Percentiles rank a stretch among this genome's conserved stretches.
phyloP scores from a whole-genome alignment of 2,888 invertebrate genomes.

The Arctia plantaginis region DNA sequence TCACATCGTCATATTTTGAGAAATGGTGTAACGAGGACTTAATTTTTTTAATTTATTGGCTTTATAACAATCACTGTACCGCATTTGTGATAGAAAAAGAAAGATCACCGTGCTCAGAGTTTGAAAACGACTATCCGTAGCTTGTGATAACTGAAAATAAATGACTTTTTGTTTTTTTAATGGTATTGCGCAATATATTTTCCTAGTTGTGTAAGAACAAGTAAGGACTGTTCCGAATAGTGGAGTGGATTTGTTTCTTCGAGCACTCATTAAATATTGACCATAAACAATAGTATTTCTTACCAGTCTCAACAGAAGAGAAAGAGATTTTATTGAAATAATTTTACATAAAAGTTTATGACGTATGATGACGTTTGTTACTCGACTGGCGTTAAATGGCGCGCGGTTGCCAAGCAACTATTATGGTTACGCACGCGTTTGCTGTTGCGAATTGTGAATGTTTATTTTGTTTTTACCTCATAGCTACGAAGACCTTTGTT shows the following conservation, averaged over 20 bases:
- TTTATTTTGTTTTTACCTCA: constrained; percentile 33
- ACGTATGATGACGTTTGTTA: background rate
- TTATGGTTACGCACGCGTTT: background rate
- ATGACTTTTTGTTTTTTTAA: background rate
- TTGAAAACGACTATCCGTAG: constrained; percentile 1
- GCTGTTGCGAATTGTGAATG: background rate
- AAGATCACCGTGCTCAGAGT: background rate
- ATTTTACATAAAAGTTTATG: background rate
- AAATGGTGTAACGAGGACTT: background rate
- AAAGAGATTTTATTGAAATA: background rate
- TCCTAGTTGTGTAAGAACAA: constrained; percentile 43
- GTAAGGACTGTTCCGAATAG: background rate
- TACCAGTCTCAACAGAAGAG: background rate
- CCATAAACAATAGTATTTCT: background rate
- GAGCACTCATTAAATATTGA: background rate
- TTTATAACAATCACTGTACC: background rate
- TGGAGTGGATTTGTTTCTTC: constrained; percentile 13
- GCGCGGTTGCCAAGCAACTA: constrained; percentile 38
- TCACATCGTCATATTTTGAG: constrained; percentile 12
- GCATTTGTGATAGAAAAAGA: background rate
- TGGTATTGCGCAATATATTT: constrained; percentile 45
- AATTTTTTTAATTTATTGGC: background rate
- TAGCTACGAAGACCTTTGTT: constrained; percentile 21
- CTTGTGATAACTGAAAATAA: background rate
- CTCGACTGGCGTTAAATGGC: background rate